phyloP scores from a whole-genome alignment of 2,888 invertebrate species.

The Spialia ferax region DNA sequence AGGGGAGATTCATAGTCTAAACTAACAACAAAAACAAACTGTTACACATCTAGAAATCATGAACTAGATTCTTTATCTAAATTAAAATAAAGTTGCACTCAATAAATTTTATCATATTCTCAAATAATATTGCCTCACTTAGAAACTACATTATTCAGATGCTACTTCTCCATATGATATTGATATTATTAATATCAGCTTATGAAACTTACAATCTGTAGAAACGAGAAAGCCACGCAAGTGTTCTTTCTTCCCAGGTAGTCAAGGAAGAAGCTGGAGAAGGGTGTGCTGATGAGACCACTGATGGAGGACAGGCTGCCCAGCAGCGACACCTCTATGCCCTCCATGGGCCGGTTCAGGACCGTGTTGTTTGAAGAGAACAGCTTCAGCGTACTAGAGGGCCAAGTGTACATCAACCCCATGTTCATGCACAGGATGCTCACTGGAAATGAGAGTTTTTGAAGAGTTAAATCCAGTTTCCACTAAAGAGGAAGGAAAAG shows the following conservation, averaged over 20 bases:
- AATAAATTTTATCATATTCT: no score
- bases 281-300: conserved; percentile 59
- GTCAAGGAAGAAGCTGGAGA: conserved; percentile 58
- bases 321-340: conserved; percentile 61
- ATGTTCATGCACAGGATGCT: conserved; percentile 61
- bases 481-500: no score
- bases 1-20: no score
- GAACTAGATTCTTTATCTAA: no score
- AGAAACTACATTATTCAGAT: no score
- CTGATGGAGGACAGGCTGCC: conserved; percentile 68
- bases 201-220: conserved; percentile 61
- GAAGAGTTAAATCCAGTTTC: no score
- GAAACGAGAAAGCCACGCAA: conserved; percentile 51
- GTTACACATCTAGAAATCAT: no score
- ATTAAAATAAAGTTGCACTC: no score
- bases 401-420: conserved; percentile 69
- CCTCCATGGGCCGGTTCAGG: conserved; percentile 64
- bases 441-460: conserved; percentile 52
- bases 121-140: no score
- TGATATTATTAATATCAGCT: no score
- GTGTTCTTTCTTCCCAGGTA: conserved; percentile 62
- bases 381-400: conserved; percentile 63
- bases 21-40: no score
- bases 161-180: no score
- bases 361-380: conserved; percentile 67